Evolutionary conservation across 2,888 invertebrate species (phyloP).

Genomic region (Caenorhabditis sp.): DNA sequence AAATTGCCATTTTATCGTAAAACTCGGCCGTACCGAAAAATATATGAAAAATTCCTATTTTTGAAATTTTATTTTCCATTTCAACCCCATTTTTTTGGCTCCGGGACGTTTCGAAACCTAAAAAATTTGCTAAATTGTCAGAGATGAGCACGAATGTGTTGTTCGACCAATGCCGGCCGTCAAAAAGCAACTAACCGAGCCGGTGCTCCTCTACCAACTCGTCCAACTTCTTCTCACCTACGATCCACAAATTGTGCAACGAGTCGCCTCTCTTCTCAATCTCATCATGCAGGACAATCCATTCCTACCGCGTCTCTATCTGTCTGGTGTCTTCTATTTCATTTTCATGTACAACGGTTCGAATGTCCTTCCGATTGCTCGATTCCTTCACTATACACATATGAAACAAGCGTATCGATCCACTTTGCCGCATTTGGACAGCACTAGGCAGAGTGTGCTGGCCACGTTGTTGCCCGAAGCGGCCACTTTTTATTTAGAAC

Average conservation of each 20-base stretch:
- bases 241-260: conserved; percentile 93
- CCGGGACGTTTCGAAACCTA: too few relatives aligned
- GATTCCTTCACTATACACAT: conserved; percentile 91
- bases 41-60: too few relatives aligned
- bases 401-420: conserved; percentile 92
- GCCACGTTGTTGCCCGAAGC: conserved; percentile 91
- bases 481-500: conserved; percentile 97
- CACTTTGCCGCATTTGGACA: conserved; percentile 76
- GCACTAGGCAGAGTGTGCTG: conserved; percentile 45
- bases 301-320: conserved; percentile 88
- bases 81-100: too few relatives aligned
- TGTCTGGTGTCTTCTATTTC: conserved; percentile 93
- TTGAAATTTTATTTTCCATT: too few relatives aligned
- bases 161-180: conserved; percentile 92
- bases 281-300: conserved; percentile 82
- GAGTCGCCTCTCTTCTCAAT: conserved; percentile 83
- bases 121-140: too few relatives aligned
- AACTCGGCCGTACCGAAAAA: too few relatives aligned
- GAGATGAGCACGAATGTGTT: conserved; percentile 90
- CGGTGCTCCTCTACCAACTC: conserved; percentile 88
- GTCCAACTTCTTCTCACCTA: conserved; percentile 91
- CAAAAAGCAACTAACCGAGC: conserved; percentile 84
- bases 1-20: too few relatives aligned
- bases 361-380: conserved; percentile 91
- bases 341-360: conserved; percentile 97